Conservation (phyloP, 2,888 invertebrate species). For the Stomorhina lunata region DNA sequence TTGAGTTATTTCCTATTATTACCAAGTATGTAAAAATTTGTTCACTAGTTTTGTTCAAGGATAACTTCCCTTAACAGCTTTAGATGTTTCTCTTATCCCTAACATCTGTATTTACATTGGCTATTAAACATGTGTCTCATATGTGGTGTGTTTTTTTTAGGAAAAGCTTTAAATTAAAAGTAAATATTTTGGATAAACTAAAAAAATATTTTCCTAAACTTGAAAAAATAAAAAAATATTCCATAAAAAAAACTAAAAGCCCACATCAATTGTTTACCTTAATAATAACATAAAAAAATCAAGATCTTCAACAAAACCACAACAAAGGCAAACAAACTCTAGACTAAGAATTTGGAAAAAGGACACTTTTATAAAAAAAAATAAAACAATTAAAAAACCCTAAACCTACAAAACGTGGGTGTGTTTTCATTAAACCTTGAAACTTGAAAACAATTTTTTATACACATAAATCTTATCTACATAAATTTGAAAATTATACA, state of each 20-base stretch:
- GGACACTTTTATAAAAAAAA: not conserved
- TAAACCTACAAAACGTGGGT: not conserved
- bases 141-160: not conserved
- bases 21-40: too few species aligned
- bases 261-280: not conserved
- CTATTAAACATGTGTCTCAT: not conserved
- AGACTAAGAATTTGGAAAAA: constrained; percentile 15
- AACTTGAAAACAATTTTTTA: not conserved
- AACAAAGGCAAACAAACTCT: constrained; percentile 29
- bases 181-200: constrained; percentile 3
- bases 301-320: constrained; percentile 40
- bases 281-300: not conserved
- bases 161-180: not conserved
- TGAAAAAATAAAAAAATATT: not conserved
- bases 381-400: constrained; percentile 5
- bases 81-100: too few species aligned
- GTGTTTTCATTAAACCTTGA: constrained; percentile 13
- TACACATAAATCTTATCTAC: not conserved
- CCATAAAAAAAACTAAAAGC: not conserved
- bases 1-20: too few species aligned
- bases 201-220: not conserved
- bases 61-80: too few species aligned
- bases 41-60: too few species aligned
- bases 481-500: constrained; percentile 9
- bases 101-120: not conserved